Percentiles rank a stretch among this genome's conserved stretches.
These are phyloP conservation scores for Myripristis jacobus DNA, from an alignment of 2,797 vertebrate genomes.

Conservation along the genomic window DNA sequence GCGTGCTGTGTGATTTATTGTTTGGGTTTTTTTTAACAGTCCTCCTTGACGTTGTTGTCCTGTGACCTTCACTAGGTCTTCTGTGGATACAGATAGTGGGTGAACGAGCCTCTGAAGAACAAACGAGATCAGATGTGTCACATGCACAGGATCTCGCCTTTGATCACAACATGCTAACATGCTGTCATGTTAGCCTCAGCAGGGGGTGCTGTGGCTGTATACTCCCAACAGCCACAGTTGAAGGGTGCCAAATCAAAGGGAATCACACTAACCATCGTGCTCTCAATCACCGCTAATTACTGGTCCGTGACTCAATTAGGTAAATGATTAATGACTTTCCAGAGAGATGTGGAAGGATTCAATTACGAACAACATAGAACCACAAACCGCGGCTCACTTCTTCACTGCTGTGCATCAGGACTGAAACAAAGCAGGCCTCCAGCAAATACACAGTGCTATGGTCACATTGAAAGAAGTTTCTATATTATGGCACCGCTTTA, in stretches of 20 bases:
- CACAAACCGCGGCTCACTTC: conserved; percentile 56
- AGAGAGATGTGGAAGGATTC: conserved; percentile 77
- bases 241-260: conserved; percentile 67
- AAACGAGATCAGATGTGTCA: conserved; percentile 69
- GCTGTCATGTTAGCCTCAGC: conserved; percentile 45
- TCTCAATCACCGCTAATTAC: conserved; percentile 78
- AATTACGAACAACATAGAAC: conserved; percentile 71
- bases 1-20: conserved; percentile 25
- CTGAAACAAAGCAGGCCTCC: conserved; percentile 53
- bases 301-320: conserved; percentile 78
- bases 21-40: conserved; percentile 37
- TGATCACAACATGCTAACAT: conserved; percentile 65
- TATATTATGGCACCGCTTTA: conserved; percentile 30
- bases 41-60: conserved; percentile 31
- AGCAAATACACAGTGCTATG: conserved; percentile 42
- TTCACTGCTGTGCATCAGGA: conserved; percentile 35
- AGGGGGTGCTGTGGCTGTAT: conserved; percentile 69
- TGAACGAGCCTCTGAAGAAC: conserved; percentile 57
- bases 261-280: conserved; percentile 67
- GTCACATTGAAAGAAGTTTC: conserved; percentile 52
- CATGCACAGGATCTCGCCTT: conserved; percentile 64
- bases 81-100: conserved; percentile 44
- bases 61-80: conserved; percentile 53
- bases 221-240: conserved; percentile 36
- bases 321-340: conserved; percentile 77